phyloP scores from a whole-genome alignment of 2,113 vertebrate genomes.

The Cololabis saira region DNA sequence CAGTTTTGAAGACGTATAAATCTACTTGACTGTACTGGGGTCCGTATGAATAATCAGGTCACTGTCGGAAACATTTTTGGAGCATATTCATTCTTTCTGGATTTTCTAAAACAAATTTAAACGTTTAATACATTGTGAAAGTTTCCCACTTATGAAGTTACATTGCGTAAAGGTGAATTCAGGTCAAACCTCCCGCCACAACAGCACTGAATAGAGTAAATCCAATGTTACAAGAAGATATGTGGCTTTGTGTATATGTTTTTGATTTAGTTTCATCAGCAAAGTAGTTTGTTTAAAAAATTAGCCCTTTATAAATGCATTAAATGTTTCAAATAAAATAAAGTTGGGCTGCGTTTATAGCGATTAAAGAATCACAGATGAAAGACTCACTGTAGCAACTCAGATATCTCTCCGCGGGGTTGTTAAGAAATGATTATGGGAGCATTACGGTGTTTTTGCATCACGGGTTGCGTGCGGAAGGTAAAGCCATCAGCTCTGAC shows the following conservation, averaged over 20 bases:
- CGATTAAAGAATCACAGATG: conserved; percentile 5
- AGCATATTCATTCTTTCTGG: neutral
- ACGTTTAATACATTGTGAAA: neutral
- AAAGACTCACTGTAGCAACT: conserved; percentile 19
- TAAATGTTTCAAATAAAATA: conserved; percentile 4
- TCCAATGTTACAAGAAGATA: neutral
- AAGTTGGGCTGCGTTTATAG: neutral
- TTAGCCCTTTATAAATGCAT: neutral
- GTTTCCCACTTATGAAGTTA: too few relatives aligned
- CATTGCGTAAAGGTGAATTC: neutral
- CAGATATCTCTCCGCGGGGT: conserved; percentile 15
- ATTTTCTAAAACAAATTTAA: neutral
- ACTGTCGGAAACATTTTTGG: neutral
- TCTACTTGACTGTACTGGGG: too few relatives aligned
- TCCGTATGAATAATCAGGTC: too few relatives aligned
- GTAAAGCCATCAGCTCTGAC: conserved; percentile 79
- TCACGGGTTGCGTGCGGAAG: conserved; percentile 64
- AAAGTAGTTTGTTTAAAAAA: neutral
- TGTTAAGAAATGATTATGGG: conserved; percentile 33
- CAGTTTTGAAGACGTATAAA: too few relatives aligned
- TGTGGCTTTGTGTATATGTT: neutral
- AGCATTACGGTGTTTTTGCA: conserved; percentile 50
- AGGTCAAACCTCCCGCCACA: neutral
- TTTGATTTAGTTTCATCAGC: too few relatives aligned
- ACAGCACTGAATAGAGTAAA: neutral